Conservation (phyloP, 2,888 invertebrate species). For the Drosophila pegasa region DNA sequence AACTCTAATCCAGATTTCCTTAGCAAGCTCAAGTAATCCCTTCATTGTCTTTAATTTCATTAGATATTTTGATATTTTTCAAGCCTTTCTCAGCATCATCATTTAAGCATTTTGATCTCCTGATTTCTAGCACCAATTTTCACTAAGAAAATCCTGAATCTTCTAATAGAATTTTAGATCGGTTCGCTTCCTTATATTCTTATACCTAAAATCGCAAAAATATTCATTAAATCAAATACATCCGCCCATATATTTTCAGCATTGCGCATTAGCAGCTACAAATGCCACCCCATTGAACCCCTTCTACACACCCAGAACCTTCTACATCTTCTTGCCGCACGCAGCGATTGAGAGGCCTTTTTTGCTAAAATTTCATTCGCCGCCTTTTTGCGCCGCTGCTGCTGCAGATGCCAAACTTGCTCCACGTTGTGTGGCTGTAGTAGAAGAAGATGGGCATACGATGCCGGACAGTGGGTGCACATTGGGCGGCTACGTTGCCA, state of each 20-base stretch:
- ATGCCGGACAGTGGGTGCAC: conserved; percentile 1
- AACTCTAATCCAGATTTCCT: no score
- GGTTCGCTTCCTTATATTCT: neutral
- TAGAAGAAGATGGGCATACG: neutral
- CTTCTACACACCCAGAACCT: no score
- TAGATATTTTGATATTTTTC: no score
- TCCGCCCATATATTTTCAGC: no score
- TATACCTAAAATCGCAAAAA: neutral
- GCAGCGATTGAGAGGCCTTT: conserved; percentile 46
- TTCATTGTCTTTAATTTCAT: no score
- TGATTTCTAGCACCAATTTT: neutral
- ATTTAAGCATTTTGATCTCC: no score
- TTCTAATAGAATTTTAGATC: neutral
- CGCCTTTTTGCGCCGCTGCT: conserved; percentile 46
- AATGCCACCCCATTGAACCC: neutral
- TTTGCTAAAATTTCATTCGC: conserved; percentile 68
- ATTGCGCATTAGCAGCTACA: neutral
- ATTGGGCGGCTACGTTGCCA: conserved; percentile 65
- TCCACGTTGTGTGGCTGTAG: conserved; percentile 22
- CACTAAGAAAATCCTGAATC: neutral
- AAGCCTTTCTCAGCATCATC: no score
- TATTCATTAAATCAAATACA: neutral
- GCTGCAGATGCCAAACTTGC: conserved; percentile 43
- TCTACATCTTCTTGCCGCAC: conserved; percentile 4
- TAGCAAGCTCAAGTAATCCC: no score